Base-by-base conservation (phyloP, 2,113 vertebrate species). In the Vidua chalybeata region DNA sequence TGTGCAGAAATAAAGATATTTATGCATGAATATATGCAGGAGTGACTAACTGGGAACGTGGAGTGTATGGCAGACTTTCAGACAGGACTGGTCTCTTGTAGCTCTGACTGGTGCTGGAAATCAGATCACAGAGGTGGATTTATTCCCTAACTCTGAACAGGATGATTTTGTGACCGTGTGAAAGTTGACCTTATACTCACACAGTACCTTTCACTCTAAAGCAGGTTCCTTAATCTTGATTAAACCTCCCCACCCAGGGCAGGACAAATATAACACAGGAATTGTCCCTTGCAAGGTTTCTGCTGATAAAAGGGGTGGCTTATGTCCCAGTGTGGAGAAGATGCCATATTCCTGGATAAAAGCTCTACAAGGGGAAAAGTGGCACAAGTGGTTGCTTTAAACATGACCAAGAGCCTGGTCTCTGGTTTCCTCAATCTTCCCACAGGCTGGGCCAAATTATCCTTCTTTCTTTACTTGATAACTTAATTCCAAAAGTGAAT, bases 371-470 rank as follows among this genome's bases (percentile, higher is more conserved):
- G 63, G 9, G 26, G 33, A 20, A 3, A 51, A 77, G 33, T 51
- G 21, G 7, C 10, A 84, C 13, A 78, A 87, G 58, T 13, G 2
- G 6, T 71, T 16, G 0, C 3, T 76, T 81, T 54, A 55, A 84
- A 72, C 5, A 13, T 0, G 1, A 39, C 52, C 0, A 0, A 89
- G 8, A 82, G 7, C 15, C 28, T 23, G 15, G 10, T 61, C 18
- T 84, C 22, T 0, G 0, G 17, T 64, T 37, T 78, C n/a, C 31
- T 92, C 8, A 1, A 7, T 62, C 54, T 91, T 93, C 54, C 78
- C 84, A 82, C 31, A 73, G 46, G 48, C 19, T 51, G 22, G 28
- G 46, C n/a, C n/a, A 89, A 79, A 51, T 23, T 45, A 30, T 74
- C 20, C 6, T 10, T 48, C 33, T 71, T 81, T 59, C 46, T 76